Conservation (phyloP, 2,888 invertebrate genomes). For the Priapulus caudatus region DNA sequence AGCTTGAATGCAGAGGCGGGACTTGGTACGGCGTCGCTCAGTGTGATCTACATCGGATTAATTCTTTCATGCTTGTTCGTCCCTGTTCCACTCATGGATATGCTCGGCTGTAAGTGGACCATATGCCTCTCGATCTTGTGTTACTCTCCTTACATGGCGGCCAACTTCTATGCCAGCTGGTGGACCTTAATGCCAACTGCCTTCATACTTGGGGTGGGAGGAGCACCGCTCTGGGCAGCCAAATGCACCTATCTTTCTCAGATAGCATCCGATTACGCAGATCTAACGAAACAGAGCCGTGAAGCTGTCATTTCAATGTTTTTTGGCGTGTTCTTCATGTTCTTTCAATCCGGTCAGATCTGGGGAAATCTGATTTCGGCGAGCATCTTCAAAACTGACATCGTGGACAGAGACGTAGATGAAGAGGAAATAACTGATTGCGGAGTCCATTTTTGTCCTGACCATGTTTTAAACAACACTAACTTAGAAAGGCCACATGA, state of each 20-base stretch:
- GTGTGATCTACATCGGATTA: slow-evolving; percentile 79
- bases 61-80: slow-evolving; percentile 88
- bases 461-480: slow-evolving; percentile 39
- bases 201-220: slow-evolving; percentile 82
- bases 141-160: slow-evolving; percentile 84
- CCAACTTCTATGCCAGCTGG: slow-evolving; percentile 77
- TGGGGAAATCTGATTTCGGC: slow-evolving; percentile 96
- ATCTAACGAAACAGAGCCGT: neutral
- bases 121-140: slow-evolving; percentile 79
- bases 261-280: neutral
- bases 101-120: slow-evolving; percentile 91
- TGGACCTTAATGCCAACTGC: slow-evolving; percentile 42
- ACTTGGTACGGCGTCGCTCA: slow-evolving; percentile 73
- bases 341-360: slow-evolving; percentile 90
- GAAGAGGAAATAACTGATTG: too few species aligned
- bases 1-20: slow-evolving; percentile 80
- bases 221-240: slow-evolving; percentile 95
- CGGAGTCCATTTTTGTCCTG: slow-evolving; percentile 50
- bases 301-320: slow-evolving; percentile 83
- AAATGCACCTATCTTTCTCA: slow-evolving; percentile 85
- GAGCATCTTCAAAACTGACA: slow-evolving; percentile 24
- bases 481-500: slow-evolving; percentile 62
- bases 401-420: neutral
- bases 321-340: slow-evolving; percentile 96
- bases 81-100: slow-evolving; percentile 79